Evolutionary conservation across 1,140 invertebrate species (phyloP), one percentile per base, ranked within the genome.

Genomic region (Pseudachorutes palmiensis): DNA sequence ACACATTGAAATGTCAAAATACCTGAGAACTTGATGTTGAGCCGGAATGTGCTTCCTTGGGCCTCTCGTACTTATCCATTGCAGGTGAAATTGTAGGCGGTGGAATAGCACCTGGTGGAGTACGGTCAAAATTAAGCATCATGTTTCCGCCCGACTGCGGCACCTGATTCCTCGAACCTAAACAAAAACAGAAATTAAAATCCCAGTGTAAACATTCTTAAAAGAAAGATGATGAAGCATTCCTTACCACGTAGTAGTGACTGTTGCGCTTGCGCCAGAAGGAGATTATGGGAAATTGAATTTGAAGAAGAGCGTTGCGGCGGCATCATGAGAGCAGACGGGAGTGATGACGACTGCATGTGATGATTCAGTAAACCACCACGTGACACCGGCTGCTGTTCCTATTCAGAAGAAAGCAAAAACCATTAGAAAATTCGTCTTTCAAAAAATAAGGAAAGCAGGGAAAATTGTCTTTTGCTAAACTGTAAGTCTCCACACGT

Each of bases 241-340:
- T 14, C 51, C 55, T 16, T 69, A 74, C 74, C 74, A 62, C 74
- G 64, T n/a, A 75, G 80, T 75, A 83, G 80, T 48, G 83, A 82
- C 68, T 83, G 82, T 69, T 84, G 83, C 22, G 83, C 82, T 69
- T 84, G 83, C 22, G 83, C 82, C 77, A 84, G 81, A 19, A 84
- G 81, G 75, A 85, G 79, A 70, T 82, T 83, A 9, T 83, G 79
- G 33, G 81, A 79, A 75, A 83, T 79, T 1, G 70, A 67, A 33
- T 58, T 64, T 29, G 69, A 61, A 26, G 68, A 66, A 48, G 69
- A 69, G n/a, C 73, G 26, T 78, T 81, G 49, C 77, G 82, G 65
- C 80, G 79, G 49, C 70, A 75, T 75, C 72, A 76, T 73, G 60
- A 78, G 75, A 64, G 81, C 79, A n/a, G 81, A 80, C n/a, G 82